Evolutionary conservation across 2,113 vertebrate genomes (phyloP).

Genomic region (Nerophis lumbriciformis): DNA sequence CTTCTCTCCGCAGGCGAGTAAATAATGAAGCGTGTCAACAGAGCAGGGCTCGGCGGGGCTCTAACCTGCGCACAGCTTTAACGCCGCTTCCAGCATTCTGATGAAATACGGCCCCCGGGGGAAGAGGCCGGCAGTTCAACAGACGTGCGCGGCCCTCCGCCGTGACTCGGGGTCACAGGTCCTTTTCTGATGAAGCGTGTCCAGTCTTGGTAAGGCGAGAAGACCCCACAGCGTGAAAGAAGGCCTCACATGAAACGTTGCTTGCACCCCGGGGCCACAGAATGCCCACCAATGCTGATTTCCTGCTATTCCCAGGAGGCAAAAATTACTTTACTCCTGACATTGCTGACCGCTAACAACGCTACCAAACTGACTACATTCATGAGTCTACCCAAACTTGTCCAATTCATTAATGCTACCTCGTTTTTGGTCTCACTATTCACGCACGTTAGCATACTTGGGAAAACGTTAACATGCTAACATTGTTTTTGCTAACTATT

Average conservation of each 20-base stretch:
- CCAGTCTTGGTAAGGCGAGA: conserved; percentile 37
- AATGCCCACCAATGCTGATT: conserved; percentile 26
- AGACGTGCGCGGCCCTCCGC: conserved; percentile 29
- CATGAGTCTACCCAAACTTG: too few relatives aligned
- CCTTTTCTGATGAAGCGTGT: conserved; percentile 50
- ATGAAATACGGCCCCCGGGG: not conserved
- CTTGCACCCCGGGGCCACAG: conserved; percentile 25
- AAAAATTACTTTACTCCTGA: too few relatives aligned
- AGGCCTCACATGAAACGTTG: conserved; percentile 22
- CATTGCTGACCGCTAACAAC: too few relatives aligned
- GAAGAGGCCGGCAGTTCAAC: conserved; percentile 27
- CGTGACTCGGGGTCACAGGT: conserved; percentile 47
- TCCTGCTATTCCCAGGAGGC: not conserved
- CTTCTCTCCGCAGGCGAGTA: conserved; percentile 44
- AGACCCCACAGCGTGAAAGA: conserved; percentile 33
- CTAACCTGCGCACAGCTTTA: conserved; percentile 29
- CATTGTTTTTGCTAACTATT: too few relatives aligned
- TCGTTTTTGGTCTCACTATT: too few relatives aligned
- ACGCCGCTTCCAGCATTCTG: conserved; percentile 14
- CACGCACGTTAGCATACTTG: too few relatives aligned
- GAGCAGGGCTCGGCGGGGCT: conserved; percentile 32
- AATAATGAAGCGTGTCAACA: conserved; percentile 55
- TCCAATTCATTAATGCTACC: too few relatives aligned
- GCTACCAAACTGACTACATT: too few relatives aligned
- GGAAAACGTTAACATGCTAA: too few relatives aligned